phyloP scores from a whole-genome alignment of 2,797 vertebrate species.

The Enteromius anoplus region DNA sequence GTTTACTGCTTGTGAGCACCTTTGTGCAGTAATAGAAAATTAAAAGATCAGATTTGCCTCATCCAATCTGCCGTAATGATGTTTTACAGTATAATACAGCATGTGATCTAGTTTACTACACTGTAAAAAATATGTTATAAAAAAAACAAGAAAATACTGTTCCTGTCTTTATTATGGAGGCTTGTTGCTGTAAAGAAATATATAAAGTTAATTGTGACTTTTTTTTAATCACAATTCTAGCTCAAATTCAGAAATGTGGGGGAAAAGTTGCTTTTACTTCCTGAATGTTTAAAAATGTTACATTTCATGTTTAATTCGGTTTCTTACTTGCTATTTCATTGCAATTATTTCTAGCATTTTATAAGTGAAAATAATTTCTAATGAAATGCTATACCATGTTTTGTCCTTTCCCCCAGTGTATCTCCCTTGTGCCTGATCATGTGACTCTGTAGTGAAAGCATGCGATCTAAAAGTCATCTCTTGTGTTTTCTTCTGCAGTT shows the following conservation, averaged over 20 bases:
- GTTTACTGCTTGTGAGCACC: background rate
- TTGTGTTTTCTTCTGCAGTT: constrained; percentile 73
- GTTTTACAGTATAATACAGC: background rate
- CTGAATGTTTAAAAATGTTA: no score
- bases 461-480: background rate
- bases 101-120: background rate
- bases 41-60: background rate
- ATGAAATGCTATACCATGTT: no score
- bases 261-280: no score
- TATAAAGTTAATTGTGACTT: background rate
- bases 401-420: background rate
- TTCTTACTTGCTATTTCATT: background rate
- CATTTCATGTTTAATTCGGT: background rate
- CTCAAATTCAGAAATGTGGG: background rate
- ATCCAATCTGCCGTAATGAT: background rate
- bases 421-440: background rate
- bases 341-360: background rate
- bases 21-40: background rate
- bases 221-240: no score
- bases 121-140: background rate
- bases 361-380: no score
- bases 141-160: background rate
- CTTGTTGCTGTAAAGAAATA: background rate
- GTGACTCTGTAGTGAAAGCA: background rate
- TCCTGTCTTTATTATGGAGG: background rate